Percentiles rank a stretch among this genome's conserved stretches.
Evolutionary conservation across 2,797 vertebrate genomes (phyloP).

Genomic region (Melanotaenia maccullochi): DNA sequence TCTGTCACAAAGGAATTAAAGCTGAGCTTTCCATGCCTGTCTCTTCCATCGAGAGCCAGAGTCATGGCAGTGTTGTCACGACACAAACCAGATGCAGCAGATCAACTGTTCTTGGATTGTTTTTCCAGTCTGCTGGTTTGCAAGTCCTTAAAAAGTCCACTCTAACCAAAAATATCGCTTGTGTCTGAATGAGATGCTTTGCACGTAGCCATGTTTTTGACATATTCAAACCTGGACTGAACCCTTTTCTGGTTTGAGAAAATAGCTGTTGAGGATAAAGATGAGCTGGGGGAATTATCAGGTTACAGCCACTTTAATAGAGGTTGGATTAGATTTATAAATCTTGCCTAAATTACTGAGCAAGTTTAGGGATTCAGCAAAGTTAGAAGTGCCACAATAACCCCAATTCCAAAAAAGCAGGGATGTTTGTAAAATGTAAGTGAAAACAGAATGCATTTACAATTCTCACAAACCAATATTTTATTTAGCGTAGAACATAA

Average conservation of each 20-base stretch:
- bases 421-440: too few relatives aligned
- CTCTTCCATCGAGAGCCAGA: slow-evolving; percentile 52
- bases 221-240: slow-evolving; percentile 34
- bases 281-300: background rate
- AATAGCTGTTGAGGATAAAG: slow-evolving; percentile 16
- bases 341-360: too few relatives aligned
- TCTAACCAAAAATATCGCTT: slow-evolving; percentile 64
- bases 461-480: background rate
- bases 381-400: too few relatives aligned
- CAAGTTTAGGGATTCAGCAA: too few relatives aligned
- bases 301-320: too few relatives aligned
- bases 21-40: slow-evolving; percentile 37
- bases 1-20: slow-evolving; percentile 44
- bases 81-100: slow-evolving; percentile 77
- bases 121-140: slow-evolving; percentile 65
- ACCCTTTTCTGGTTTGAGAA: slow-evolving; percentile 36
- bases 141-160: slow-evolving; percentile 53
- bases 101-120: slow-evolving; percentile 72
- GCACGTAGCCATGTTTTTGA: slow-evolving; percentile 45
- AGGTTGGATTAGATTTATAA: too few relatives aligned
- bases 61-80: slow-evolving; percentile 67
- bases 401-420: too few relatives aligned
- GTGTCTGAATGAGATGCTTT: slow-evolving; percentile 44
- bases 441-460: too few relatives aligned
- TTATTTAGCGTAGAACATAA: background rate